phyloP scores from a whole-genome alignment of 2,113 vertebrate genomes.

The Ploceus nigricollis region DNA sequence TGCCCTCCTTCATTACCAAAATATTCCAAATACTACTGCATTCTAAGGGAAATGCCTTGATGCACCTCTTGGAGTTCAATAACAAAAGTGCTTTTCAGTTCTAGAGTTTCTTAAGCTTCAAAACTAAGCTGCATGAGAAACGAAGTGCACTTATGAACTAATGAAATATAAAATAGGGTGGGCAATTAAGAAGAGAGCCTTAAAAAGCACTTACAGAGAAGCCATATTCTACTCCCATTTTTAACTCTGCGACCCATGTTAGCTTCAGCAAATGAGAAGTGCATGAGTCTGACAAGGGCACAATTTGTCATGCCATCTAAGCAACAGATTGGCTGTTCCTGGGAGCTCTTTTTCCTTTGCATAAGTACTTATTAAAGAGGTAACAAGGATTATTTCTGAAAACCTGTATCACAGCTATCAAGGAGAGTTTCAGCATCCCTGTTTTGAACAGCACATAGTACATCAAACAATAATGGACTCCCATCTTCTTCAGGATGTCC shows the following conservation, averaged over 20 bases:
- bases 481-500: neutral
- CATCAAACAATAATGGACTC: neutral
- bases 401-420: neutral
- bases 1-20: neutral
- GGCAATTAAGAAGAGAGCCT: neutral
- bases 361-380: neutral
- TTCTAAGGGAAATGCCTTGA: neutral
- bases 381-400: neutral
- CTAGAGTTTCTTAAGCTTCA: neutral
- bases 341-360: neutral
- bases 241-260: neutral
- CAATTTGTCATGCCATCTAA: constrained; percentile 1
- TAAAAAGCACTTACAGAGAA: neutral
- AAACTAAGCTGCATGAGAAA: neutral
- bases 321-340: constrained; percentile 5
- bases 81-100: neutral
- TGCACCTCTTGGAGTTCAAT: neutral
- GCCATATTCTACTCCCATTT: neutral
- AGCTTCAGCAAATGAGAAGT: constrained; percentile 13
- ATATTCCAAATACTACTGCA: neutral
- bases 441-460: neutral
- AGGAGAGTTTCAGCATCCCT: neutral
- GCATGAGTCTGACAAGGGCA: neutral
- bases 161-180: neutral
- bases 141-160: neutral